Evolutionary conservation across 1,140 invertebrate species (phyloP).

Genomic region (Drusus annulatus): DNA sequence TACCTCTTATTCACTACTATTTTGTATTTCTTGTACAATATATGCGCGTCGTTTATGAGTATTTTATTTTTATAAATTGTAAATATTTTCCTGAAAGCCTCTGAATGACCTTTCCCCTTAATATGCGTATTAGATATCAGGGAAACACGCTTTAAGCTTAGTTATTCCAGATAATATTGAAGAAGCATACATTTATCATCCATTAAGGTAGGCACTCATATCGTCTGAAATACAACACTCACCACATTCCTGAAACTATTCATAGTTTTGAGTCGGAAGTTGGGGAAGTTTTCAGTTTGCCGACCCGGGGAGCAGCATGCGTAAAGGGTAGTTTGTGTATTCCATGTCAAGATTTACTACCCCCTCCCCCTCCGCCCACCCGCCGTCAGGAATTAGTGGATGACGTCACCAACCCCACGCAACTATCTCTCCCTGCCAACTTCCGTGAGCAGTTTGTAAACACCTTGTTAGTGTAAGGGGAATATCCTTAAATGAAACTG

Average conservation of each 20-base stretch:
- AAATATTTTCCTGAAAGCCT: too few relatives aligned
- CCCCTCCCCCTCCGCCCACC: neutral
- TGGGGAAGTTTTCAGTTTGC: slow-evolving; percentile 2
- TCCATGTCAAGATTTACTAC: slow-evolving; percentile 40
- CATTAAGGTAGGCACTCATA: too few relatives aligned
- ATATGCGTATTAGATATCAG: too few relatives aligned
- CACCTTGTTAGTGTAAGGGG: slow-evolving; percentile 44
- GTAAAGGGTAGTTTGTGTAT: slow-evolving; percentile 36
- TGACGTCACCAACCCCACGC: slow-evolving; percentile 40
- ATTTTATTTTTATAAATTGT: too few relatives aligned
- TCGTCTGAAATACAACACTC: too few relatives aligned
- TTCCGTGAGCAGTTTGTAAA: slow-evolving; percentile 40
- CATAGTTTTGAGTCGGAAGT: neutral
- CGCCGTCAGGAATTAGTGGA: slow-evolving; percentile 41
- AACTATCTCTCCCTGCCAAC: neutral
- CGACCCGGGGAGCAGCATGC: slow-evolving; percentile 9
- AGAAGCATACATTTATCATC: too few relatives aligned
- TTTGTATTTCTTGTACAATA: too few relatives aligned
- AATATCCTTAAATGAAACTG: slow-evolving; percentile 33
- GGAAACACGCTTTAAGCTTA: too few relatives aligned
- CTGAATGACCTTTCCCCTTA: too few relatives aligned
- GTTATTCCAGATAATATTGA: too few relatives aligned
- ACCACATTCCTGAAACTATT: neutral
- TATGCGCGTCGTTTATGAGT: too few relatives aligned
- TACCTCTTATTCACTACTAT: too few relatives aligned